These are phyloP conservation scores for Smutsia gigantea DNA, from an alignment of 2,797 vertebrate species.

Conservation along the genomic window DNA sequence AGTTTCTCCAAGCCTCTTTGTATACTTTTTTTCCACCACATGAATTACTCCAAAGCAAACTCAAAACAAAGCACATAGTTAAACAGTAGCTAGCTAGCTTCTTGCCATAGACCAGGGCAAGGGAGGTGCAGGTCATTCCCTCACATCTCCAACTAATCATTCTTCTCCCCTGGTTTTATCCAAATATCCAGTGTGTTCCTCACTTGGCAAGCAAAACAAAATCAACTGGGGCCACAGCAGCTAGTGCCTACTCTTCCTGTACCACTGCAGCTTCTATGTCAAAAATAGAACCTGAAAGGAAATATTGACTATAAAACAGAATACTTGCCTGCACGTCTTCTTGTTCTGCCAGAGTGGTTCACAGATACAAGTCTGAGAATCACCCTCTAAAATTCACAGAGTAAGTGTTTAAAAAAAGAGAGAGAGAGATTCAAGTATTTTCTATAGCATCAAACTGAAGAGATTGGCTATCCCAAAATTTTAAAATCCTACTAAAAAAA, in stretches of 20 bases:
- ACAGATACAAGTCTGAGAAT: background rate
- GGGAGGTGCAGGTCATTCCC: background rate
- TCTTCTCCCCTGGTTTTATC: background rate
- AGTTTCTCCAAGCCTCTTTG: constrained; percentile 13
- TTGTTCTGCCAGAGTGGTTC: background rate
- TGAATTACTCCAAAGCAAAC: constrained; percentile 11
- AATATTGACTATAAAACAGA: constrained; percentile 42
- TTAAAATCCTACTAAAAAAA: background rate
- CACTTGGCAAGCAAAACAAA: background rate
- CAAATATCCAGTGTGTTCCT: background rate
- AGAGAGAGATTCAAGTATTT: background rate
- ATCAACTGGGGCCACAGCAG: background rate
- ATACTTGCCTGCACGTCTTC: background rate
- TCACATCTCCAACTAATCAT: background rate
- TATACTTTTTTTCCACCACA: background rate
- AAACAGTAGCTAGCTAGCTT: background rate
- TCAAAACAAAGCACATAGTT: background rate
- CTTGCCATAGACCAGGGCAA: background rate
- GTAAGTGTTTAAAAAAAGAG: background rate
- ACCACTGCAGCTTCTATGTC: background rate
- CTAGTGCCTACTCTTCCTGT: background rate
- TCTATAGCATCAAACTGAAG: background rate
- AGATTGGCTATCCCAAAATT: background rate
- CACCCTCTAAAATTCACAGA: background rate
- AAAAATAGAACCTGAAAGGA: constrained; percentile 49